Percentiles rank a stretch among this genome's conserved stretches.
phyloP scores from a whole-genome alignment of 2,888 invertebrate genomes.

The Spilosoma lubricipeda region DNA sequence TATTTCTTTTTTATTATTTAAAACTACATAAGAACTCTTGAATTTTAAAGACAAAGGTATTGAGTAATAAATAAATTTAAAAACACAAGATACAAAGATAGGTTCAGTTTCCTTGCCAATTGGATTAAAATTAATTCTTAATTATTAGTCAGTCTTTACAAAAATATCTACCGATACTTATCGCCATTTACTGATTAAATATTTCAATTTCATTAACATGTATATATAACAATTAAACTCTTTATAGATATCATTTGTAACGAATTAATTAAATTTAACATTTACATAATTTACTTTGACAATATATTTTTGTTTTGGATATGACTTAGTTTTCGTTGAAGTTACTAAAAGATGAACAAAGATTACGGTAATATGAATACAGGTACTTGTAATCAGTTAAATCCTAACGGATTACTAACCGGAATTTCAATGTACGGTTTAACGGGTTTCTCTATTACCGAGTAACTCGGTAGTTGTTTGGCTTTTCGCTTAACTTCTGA shows the following conservation, averaged over 20 bases:
- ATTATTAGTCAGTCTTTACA: constrained; percentile 28
- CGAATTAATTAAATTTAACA: constrained; percentile 27
- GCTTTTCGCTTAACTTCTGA: not conserved
- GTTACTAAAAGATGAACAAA: not conserved
- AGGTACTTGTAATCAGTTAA: not conserved
- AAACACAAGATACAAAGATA: too few species aligned
- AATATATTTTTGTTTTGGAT: not conserved
- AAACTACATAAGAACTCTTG: too few species aligned
- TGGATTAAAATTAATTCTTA: not conserved
- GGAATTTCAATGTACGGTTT: not conserved
- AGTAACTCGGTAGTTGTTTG: not conserved
- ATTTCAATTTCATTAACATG: constrained; percentile 33
- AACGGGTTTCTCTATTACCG: not conserved
- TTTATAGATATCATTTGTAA: constrained; percentile 17
- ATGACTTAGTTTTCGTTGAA: not conserved
- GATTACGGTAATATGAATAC: not conserved
- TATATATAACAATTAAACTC: constrained; percentile 40
- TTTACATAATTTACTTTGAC: constrained; percentile 10
- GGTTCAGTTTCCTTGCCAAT: not conserved
- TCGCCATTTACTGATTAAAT: constrained; percentile 24
- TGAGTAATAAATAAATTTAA: not conserved
- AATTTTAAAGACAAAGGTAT: too few species aligned
- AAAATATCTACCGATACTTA: constrained; percentile 20
- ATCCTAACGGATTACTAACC: not conserved
- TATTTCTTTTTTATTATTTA: too few species aligned